These are phyloP conservation scores for Pseudorhiza aurosa DNA, from an alignment of 30 jellyfish, hydroid and myxozoan species.

Conservation along the genomic window DNA sequence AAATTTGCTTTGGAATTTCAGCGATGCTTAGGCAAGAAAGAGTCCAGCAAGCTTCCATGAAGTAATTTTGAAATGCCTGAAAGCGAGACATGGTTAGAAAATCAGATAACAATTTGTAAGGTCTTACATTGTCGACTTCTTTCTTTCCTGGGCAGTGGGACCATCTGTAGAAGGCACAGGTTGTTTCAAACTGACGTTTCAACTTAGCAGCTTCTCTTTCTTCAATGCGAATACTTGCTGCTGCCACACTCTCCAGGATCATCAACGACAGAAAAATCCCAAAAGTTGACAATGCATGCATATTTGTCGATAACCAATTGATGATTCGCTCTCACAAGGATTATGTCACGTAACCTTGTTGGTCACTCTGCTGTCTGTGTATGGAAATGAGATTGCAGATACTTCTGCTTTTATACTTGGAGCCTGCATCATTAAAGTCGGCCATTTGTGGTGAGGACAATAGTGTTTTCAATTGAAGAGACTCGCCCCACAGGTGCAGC, in stretches of 20 bases:
- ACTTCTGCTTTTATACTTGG: neutral
- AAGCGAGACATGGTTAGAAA: too few relatives aligned
- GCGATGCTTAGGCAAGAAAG: too few relatives aligned
- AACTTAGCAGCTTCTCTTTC: neutral
- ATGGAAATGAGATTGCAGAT: neutral
- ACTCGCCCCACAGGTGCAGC: slow-evolving; percentile 25
- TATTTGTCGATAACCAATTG: neutral
- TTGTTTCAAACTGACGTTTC: slow-evolving; percentile 34
- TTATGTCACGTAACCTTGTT: neutral
- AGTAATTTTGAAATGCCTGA: too few relatives aligned
- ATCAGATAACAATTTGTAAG: too few relatives aligned
- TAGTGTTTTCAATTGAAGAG: neutral
- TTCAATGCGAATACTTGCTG: neutral
- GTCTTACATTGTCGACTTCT: slow-evolving; percentile 19
- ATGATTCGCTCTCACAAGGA: neutral
- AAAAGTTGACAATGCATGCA: neutral
- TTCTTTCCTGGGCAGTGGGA: slow-evolving; percentile 58
- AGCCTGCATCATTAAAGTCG: neutral
- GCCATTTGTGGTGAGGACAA: neutral
- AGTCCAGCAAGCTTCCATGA: too few relatives aligned
- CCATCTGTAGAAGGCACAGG: slow-evolving; percentile 71
- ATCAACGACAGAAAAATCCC: neutral
- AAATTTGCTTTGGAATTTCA: too few relatives aligned
- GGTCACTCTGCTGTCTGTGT: neutral
- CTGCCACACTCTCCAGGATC: neutral